These are phyloP conservation scores for Cryptocephalus primarius DNA, from an alignment of 2,888 invertebrate species.

Conservation along the genomic window DNA sequence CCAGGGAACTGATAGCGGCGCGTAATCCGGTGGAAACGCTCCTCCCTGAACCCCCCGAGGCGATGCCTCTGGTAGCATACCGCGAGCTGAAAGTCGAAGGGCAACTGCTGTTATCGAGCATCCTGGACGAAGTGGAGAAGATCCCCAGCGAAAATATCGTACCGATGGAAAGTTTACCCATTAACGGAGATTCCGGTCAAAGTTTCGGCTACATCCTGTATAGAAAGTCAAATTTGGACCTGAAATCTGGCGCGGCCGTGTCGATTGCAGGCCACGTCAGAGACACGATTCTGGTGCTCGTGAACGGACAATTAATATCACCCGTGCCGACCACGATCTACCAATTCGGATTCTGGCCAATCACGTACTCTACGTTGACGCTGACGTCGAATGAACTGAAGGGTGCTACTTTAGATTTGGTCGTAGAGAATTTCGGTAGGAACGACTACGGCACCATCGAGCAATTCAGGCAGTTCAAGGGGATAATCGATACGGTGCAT, in stretches of 20 bases:
- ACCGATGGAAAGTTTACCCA: no score
- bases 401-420: no score
- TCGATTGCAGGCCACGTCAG: slow-evolving; percentile 32
- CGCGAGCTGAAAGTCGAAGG: slow-evolving; percentile 11
- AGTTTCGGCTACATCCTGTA: no score
- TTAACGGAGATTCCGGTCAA: no score
- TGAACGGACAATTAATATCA: slow-evolving; percentile 32
- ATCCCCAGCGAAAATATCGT: no score
- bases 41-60: slow-evolving; percentile 25
- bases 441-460: slow-evolving; percentile 43
- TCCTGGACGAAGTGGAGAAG: no score
- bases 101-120: no score
- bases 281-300: slow-evolving; percentile 40
- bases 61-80: slow-evolving; percentile 27
- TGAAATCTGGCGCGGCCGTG: slow-evolving; percentile 20
- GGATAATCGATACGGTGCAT: slow-evolving; percentile 32
- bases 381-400: slow-evolving; percentile 5
- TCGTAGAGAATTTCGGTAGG: no score
- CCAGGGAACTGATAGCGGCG: slow-evolving; percentile 43
- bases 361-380: no score
- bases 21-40: slow-evolving; percentile 23
- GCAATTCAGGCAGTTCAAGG: slow-evolving; percentile 33
- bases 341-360: no score
- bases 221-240: no score
- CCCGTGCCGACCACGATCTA: no score